phyloP scores from a whole-genome alignment of 2,888 invertebrate species.

The Drosophila nr. fundita region DNA sequence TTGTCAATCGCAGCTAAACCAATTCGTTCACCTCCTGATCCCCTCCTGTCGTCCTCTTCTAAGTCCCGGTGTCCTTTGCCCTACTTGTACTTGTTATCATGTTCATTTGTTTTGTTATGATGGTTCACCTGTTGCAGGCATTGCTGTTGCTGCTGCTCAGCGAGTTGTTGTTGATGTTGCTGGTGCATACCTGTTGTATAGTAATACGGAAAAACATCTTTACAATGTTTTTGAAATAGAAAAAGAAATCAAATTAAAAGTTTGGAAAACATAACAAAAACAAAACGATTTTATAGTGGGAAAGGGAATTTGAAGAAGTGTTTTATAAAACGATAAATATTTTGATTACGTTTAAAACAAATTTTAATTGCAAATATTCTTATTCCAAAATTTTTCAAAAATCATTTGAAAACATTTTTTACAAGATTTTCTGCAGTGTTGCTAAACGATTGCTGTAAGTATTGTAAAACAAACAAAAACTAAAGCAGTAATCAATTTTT shows the following conservation, averaged over 20 bases:
- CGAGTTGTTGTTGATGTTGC: slow-evolving; percentile 52
- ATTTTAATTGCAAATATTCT: no score
- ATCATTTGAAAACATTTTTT: no score
- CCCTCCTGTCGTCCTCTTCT: slow-evolving; percentile 44
- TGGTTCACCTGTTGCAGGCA: slow-evolving; percentile 42
- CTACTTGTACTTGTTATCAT: slow-evolving; percentile 59
- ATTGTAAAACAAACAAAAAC: not conserved
- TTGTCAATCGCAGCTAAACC: slow-evolving; percentile 48
- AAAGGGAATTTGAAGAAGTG: not conserved
- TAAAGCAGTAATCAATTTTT: no score
- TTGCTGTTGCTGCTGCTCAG: slow-evolving; percentile 52
- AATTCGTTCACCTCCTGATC: slow-evolving; percentile 26
- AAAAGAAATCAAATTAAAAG: slow-evolving; percentile 40
- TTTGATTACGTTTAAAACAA: not conserved
- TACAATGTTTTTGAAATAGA: slow-evolving; percentile 70
- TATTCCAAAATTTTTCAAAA: no score
- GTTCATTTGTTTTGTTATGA: slow-evolving; percentile 49
- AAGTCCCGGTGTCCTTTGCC: slow-evolving; percentile 10
- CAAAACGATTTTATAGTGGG: not conserved
- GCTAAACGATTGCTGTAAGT: no score
- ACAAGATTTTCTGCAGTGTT: no score
- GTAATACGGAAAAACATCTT: slow-evolving; percentile 79
- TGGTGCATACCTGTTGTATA: slow-evolving; percentile 71
- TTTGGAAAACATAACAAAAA: not conserved
- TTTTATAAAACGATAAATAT: not conserved